phyloP scores from a whole-genome alignment of 2,888 invertebrate genomes.

The Embidobia sp. region DNA sequence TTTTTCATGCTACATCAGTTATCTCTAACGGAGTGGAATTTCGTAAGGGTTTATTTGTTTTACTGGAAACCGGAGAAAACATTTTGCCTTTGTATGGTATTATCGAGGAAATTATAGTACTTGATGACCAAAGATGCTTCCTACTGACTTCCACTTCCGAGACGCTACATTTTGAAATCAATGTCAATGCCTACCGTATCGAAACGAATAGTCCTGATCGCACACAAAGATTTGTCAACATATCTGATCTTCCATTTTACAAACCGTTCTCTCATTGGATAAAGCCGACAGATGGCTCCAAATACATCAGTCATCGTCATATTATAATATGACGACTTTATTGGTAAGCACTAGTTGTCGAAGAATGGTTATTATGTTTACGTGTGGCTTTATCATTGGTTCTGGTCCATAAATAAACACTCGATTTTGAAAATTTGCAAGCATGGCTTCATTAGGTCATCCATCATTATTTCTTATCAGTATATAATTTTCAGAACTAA shows the following conservation, averaged over 20 bases:
- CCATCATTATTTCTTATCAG: too few relatives aligned
- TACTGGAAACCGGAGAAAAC: conserved; percentile 39
- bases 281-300: conserved; percentile 16
- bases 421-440: too few relatives aligned
- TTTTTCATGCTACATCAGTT: conserved; percentile 27
- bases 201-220: too few relatives aligned
- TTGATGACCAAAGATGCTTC: conserved; percentile 30
- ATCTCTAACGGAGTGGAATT: conserved; percentile 48
- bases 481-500: too few relatives aligned
- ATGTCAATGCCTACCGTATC: conserved; percentile 56
- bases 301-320: conserved; percentile 63
- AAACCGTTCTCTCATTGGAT: conserved; percentile 62
- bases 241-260: conserved; percentile 36
- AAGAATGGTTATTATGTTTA: conserved; percentile 20
- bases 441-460: too few relatives aligned
- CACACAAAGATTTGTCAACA: conserved; percentile 40
- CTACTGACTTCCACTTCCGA: conserved; percentile 39
- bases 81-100: conserved; percentile 46
- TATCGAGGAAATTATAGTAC: conserved; percentile 56
- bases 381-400: too few relatives aligned
- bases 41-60: conserved; percentile 44
- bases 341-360: conserved; percentile 4
- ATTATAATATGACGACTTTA: conserved; percentile 50
- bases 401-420: too few relatives aligned
- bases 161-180: conserved; percentile 40